Conservation (phyloP, 2,888 invertebrate genomes). For the Hylaea fasciaria region DNA sequence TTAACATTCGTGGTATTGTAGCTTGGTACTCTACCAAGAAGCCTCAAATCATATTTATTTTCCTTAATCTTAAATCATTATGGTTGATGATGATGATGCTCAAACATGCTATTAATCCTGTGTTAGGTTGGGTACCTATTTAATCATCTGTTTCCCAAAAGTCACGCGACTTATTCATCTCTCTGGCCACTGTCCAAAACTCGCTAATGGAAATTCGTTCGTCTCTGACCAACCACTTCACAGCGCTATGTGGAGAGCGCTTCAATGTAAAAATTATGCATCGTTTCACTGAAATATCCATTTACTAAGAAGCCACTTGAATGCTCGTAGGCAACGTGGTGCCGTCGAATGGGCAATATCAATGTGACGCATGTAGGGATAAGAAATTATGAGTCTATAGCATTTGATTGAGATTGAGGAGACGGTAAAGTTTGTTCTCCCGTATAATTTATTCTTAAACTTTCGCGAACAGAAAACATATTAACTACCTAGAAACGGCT, state of each 20-base stretch:
- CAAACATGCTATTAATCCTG: background rate
- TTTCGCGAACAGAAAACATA: too few species aligned
- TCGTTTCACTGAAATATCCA: conserved; percentile 60
- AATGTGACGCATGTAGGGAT: conserved; percentile 38
- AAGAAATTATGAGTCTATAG: conserved; percentile 29
- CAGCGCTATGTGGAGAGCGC: conserved; percentile 55
- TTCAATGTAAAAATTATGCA: conserved; percentile 73
- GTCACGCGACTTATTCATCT: conserved; percentile 48
- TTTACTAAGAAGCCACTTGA: conserved; percentile 53
- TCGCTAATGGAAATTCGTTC: conserved; percentile 77
- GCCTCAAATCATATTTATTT: too few species aligned
- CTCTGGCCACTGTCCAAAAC: conserved; percentile 74
- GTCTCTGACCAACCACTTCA: conserved; percentile 74
- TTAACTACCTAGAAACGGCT: too few species aligned
- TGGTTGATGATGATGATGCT: background rate
- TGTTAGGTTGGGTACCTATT: too few species aligned
- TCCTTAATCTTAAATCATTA: background rate
- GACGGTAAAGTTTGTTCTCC: too few species aligned
- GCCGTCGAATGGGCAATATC: conserved; percentile 38
- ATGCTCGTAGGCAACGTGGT: conserved; percentile 39
- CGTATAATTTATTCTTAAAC: too few species aligned
- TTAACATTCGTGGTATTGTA: too few species aligned
- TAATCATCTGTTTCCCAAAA: conserved; percentile 52
- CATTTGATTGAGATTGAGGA: conserved; percentile 3
- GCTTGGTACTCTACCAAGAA: too few species aligned